phyloP scores from a whole-genome alignment of 2,888 invertebrate genomes.

The Lydus trimaculatus region DNA sequence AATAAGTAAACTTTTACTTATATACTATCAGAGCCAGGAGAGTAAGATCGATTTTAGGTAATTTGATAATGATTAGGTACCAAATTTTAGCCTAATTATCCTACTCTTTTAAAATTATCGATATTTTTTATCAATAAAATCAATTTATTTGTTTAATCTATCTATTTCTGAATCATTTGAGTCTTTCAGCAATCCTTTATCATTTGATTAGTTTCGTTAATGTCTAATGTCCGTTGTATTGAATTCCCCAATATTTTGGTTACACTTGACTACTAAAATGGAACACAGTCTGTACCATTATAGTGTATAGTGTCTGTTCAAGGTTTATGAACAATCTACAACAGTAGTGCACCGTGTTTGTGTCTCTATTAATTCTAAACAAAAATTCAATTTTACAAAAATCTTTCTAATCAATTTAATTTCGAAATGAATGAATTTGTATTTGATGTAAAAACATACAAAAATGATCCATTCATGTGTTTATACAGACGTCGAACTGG shows the following conservation, averaged over 20 bases:
- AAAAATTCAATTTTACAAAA: background rate
- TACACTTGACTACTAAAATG: slow-evolving; percentile 59
- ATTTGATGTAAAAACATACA: slow-evolving; percentile 40
- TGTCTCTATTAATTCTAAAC: slow-evolving; percentile 13
- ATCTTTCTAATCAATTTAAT: too few species aligned
- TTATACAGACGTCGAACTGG: slow-evolving; percentile 54
- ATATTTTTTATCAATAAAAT: slow-evolving; percentile 2
- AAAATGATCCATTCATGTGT: slow-evolving; percentile 41
- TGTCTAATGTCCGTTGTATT: slow-evolving; percentile 16
- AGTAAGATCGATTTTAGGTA: background rate
- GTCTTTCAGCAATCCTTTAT: background rate
- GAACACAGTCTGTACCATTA: slow-evolving; percentile 57
- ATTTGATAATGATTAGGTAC: too few species aligned
- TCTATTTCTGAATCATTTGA: background rate
- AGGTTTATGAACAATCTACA: slow-evolving; percentile 48
- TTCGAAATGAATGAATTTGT: slow-evolving; percentile 29
- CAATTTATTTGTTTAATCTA: background rate
- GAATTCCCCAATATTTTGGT: slow-evolving; percentile 43
- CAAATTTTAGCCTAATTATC: background rate
- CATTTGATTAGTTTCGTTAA: slow-evolving; percentile 1
- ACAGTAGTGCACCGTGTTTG: slow-evolving; percentile 36
- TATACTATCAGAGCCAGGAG: background rate
- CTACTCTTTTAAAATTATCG: background rate
- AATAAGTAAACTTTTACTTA: background rate
- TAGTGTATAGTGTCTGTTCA: slow-evolving; percentile 47